phyloP scores from a whole-genome alignment of 2,888 invertebrate species.

The Caenorhabditis plicata region DNA sequence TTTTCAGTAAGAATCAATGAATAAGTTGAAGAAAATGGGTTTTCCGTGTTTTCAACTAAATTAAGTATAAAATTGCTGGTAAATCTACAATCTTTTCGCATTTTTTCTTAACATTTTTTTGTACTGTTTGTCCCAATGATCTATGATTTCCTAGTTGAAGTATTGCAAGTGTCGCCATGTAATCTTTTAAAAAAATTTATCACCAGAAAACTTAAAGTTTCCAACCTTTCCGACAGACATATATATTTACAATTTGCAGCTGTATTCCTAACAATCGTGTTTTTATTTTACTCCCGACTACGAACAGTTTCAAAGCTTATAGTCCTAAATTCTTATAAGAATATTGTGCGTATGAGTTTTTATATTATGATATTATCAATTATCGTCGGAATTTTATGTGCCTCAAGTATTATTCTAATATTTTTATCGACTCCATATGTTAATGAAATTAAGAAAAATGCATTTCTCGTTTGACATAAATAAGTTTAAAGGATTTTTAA shows the following conservation, averaged over 20 bases:
- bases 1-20: too few species aligned
- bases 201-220: background rate
- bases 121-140: background rate
- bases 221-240: too few species aligned
- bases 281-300: slow-evolving; percentile 16
- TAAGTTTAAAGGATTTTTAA: background rate
- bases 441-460: slow-evolving; percentile 16
- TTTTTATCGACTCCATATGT: slow-evolving; percentile 23
- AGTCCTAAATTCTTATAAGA: slow-evolving; percentile 11
- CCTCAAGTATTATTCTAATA: slow-evolving; percentile 18
- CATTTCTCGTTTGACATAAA: slow-evolving; percentile 5
- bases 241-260: slow-evolving; percentile 18
- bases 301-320: slow-evolving; percentile 16
- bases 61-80: background rate
- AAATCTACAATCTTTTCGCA: too few species aligned
- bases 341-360: slow-evolving; percentile 5
- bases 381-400: slow-evolving; percentile 8
- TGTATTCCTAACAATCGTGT: slow-evolving; percentile 16
- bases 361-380: slow-evolving; percentile 7
- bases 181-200: background rate
- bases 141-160: background rate
- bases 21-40: too few species aligned
- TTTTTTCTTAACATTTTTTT: background rate
- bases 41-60: too few species aligned
- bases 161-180: slow-evolving; percentile 1